Percentiles rank a stretch among this genome's conserved stretches.
Conservation (phyloP, 2,888 invertebrate species). For the Camponotus fellah region DNA sequence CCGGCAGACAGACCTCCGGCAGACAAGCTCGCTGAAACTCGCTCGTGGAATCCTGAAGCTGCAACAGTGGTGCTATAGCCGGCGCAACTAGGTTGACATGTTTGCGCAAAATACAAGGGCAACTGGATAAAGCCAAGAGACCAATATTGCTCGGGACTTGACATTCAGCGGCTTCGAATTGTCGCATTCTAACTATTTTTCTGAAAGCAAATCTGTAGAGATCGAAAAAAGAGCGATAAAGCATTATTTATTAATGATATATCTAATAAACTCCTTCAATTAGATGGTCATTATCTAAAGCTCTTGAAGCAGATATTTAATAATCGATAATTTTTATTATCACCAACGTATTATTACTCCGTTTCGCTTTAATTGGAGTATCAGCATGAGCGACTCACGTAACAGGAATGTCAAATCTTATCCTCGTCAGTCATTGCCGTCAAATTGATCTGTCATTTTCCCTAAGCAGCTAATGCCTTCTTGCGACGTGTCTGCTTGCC, state of each 20-base stretch:
- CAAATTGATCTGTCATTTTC: conserved; percentile 56
- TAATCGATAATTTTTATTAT: background rate
- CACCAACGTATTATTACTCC: background rate
- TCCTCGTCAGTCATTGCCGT: conserved; percentile 25
- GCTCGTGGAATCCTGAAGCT: conserved; percentile 64
- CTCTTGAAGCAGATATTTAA: background rate
- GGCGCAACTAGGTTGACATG: conserved; percentile 34
- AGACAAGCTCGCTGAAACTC: conserved; percentile 65
- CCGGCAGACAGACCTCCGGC: conserved; percentile 69
- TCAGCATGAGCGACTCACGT: conserved; percentile 9
- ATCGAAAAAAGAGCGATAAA: background rate
- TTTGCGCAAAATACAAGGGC: conserved; percentile 18
- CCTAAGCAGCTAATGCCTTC: conserved; percentile 62
- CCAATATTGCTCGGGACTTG: background rate
- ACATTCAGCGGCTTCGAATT: background rate
- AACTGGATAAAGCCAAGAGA: background rate
- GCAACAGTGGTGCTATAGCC: conserved; percentile 28
- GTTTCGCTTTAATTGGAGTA: conserved; percentile 16
- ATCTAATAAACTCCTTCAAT: background rate
- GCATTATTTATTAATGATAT: background rate
- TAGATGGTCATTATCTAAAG: background rate
- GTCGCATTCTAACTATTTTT: background rate
- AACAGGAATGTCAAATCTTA: conserved; percentile 34
- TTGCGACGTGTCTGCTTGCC: conserved; percentile 51
- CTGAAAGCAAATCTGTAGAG: background rate